Conservation (phyloP, 2,888 invertebrate species). For the Agrochola lota region DNA sequence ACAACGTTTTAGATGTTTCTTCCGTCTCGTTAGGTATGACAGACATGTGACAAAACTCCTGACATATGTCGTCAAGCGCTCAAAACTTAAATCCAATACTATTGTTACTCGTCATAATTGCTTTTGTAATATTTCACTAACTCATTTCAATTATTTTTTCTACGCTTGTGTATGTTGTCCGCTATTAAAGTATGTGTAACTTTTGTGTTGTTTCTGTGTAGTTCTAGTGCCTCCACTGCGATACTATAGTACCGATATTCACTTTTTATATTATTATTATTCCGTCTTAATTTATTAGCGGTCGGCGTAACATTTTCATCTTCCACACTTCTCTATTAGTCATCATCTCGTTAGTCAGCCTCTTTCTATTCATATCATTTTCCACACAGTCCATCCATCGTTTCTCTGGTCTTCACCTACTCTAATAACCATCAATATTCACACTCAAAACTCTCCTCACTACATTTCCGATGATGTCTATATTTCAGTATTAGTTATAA, state of each 20-base stretch:
- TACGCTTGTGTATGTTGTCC: slow-evolving; percentile 34
- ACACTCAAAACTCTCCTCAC: background rate
- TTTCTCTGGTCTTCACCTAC: background rate
- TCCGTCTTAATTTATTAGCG: background rate
- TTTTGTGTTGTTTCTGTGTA: slow-evolving; percentile 47
- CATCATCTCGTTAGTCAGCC: background rate
- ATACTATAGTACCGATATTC: slow-evolving; percentile 7
- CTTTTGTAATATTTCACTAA: slow-evolving; percentile 16
- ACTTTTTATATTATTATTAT: too few species aligned
- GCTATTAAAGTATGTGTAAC: slow-evolving; percentile 56
- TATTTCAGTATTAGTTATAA: background rate
- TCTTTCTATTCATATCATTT: background rate
- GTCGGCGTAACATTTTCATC: background rate
- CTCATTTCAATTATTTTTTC: slow-evolving; percentile 8
- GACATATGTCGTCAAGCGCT: background rate
- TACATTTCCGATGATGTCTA: background rate
- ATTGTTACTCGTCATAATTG: background rate
- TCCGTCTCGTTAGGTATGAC: background rate
- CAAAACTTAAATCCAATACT: background rate
- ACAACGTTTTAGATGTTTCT: background rate
- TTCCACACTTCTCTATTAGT: background rate
- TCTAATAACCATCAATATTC: background rate
- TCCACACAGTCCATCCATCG: background rate
- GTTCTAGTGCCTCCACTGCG: slow-evolving; percentile 28
- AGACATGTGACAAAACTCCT: background rate